phyloP scores from a whole-genome alignment of 1,140 invertebrate genomes.

The Apis cerana region DNA sequence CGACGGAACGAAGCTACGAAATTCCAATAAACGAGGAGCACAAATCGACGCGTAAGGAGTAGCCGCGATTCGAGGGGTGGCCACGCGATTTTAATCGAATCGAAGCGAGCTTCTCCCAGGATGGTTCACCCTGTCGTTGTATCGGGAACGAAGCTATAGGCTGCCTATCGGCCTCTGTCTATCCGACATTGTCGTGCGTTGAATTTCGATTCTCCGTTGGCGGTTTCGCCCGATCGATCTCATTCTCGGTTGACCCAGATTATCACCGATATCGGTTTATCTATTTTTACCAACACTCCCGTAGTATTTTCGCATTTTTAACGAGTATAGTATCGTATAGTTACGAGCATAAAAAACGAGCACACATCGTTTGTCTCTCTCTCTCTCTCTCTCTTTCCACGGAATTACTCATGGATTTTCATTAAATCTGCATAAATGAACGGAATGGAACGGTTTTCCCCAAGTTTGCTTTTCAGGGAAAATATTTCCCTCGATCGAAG shows the following conservation, averaged over 20 bases:
- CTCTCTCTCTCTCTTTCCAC: neutral
- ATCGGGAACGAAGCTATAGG: neutral
- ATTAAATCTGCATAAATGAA: neutral
- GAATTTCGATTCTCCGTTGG: slow-evolving; percentile 29
- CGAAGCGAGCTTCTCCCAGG: neutral
- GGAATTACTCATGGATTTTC: neutral
- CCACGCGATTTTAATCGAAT: slow-evolving; percentile 22
- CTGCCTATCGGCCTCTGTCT: neutral
- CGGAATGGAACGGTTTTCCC: too few species aligned
- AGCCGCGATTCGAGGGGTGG: neutral
- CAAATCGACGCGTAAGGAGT: neutral
- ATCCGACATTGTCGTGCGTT: slow-evolving; percentile 21
- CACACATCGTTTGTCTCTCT: neutral
- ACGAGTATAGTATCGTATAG: neutral
- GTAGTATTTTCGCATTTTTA: slow-evolving; percentile 1
- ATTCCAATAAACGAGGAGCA: too few species aligned
- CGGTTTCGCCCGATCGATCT: slow-evolving; percentile 23
- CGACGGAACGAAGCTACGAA: too few species aligned
- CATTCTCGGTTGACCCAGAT: slow-evolving; percentile 43
- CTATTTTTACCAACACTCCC: slow-evolving; percentile 23
- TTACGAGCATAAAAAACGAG: neutral
- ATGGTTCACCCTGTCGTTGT: neutral
- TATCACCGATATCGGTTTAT: slow-evolving; percentile 29
- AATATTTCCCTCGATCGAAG: neutral
- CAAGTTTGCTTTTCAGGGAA: too few species aligned